Evolutionary conservation across 2,113 vertebrate species (phyloP).

Genomic region (Lasiurus cinereus): DNA sequence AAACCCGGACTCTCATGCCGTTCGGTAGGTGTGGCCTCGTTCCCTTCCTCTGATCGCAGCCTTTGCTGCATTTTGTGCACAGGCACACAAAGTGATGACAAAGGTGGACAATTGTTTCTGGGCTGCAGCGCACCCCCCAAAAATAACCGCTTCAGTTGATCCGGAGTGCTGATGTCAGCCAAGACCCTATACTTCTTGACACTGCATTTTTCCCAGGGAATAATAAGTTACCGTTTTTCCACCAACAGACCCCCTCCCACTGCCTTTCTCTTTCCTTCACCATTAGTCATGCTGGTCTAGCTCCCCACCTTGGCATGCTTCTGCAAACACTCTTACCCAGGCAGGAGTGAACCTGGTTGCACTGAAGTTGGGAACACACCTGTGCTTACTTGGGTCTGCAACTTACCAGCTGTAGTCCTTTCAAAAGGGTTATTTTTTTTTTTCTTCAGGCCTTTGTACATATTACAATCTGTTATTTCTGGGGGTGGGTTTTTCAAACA

Average conservation of each 20-base stretch:
- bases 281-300: slow-evolving; percentile 41
- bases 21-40: neutral
- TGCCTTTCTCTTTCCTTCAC: slow-evolving; percentile 59
- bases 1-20: neutral
- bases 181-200: slow-evolving; percentile 67
- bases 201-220: slow-evolving; percentile 60
- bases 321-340: neutral
- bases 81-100: slow-evolving; percentile 11
- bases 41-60: neutral
- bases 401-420: neutral
- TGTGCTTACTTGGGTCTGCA: neutral
- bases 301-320: slow-evolving; percentile 48
- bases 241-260: slow-evolving; percentile 6
- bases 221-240: slow-evolving; percentile 62
- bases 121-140: neutral
- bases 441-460: neutral
- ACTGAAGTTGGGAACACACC: neutral
- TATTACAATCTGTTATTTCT: neutral
- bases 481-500: slow-evolving; percentile 1
- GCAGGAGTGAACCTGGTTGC: neutral
- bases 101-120: slow-evolving; percentile 58
- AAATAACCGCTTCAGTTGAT: slow-evolving; percentile 56
- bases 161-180: slow-evolving; percentile 53
- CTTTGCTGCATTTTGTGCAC: slow-evolving; percentile 4
- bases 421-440: neutral